A percentile compares a stretch with the other conserved stretches of the same genome.
Conservation (phyloP, 1,140 invertebrate genomes). For the Brachionus asplanchnoidis region DNA sequence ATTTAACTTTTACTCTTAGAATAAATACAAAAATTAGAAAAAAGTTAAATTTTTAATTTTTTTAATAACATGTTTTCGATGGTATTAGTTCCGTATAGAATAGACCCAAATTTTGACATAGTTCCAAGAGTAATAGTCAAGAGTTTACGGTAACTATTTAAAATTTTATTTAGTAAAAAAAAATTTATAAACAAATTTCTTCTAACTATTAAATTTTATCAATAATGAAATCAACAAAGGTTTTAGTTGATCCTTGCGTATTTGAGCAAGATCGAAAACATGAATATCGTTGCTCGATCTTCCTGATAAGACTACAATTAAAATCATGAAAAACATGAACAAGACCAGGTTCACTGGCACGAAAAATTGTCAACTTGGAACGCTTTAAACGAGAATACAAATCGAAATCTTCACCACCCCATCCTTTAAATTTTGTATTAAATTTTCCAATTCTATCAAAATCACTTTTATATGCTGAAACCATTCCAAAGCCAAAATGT, state of each 20-base stretch:
- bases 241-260: background rate
- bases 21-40: too few relatives aligned
- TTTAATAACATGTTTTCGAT: too few relatives aligned
- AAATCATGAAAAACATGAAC: conserved; percentile 90
- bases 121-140: too few relatives aligned
- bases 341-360: conserved; percentile 75
- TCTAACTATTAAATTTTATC: too few relatives aligned
- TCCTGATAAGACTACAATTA: conserved; percentile 62
- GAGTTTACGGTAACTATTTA: too few relatives aligned
- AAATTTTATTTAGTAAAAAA: too few relatives aligned
- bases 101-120: too few relatives aligned
- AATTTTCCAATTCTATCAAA: conserved; percentile 68
- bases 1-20: too few relatives aligned
- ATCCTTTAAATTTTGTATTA: conserved; percentile 72
- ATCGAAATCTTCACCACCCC: conserved; percentile 60
- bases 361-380: conserved; percentile 63
- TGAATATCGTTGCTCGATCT: background rate
- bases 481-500: conserved; percentile 94
- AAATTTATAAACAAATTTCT: too few relatives aligned
- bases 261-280: background rate
- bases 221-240: too few relatives aligned
- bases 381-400: conserved; percentile 75
- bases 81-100: too few relatives aligned
- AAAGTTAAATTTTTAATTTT: too few relatives aligned
- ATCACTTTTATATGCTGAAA: conserved; percentile 81